Conservation (phyloP, 2,888 invertebrate genomes). For the Drosophila ezoana region DNA sequence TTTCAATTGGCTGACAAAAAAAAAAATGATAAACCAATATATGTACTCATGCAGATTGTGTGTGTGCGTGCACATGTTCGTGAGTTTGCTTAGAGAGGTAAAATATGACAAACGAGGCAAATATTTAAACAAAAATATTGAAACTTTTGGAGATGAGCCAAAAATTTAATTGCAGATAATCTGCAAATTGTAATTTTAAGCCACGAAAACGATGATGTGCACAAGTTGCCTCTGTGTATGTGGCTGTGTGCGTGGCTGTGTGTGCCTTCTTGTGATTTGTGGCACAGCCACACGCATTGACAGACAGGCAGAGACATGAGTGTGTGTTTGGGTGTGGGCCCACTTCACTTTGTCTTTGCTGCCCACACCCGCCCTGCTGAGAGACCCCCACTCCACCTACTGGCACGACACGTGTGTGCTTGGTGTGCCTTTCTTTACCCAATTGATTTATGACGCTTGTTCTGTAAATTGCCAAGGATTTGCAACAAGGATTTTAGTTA, state of each 20-base stretch:
- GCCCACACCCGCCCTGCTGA: neutral
- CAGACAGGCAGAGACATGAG: conserved; percentile 35
- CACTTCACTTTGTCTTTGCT: conserved; percentile 51
- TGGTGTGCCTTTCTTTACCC: conserved; percentile 65
- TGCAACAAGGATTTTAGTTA: conserved; percentile 70
- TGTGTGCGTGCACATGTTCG: neutral
- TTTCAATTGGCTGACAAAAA: conserved; percentile 18
- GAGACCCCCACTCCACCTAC: no score
- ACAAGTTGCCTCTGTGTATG: conserved; percentile 14
- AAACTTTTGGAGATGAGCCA: conserved; percentile 24
- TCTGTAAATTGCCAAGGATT: conserved; percentile 72
- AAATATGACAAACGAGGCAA: conserved; percentile 43
- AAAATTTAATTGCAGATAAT: conserved; percentile 72
- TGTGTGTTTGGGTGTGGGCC: conserved; percentile 28
- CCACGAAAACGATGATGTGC: conserved; percentile 61
- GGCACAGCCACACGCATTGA: conserved; percentile 63
- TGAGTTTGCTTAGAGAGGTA: conserved; percentile 4
- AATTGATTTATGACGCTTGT: conserved; percentile 79
- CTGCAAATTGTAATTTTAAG: conserved; percentile 66
- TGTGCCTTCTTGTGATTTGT: conserved; percentile 54
- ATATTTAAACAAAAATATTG: conserved; percentile 48
- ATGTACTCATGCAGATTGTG: neutral
- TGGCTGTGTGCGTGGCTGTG: conserved; percentile 15
- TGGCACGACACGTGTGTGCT: conserved; percentile 37
- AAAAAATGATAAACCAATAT: conserved; percentile 27